Evolutionary conservation across 2,888 invertebrate species (phyloP), one percentile per base, ranked within the genome.

Genomic region (Megaustenia siamemsis): DNA sequence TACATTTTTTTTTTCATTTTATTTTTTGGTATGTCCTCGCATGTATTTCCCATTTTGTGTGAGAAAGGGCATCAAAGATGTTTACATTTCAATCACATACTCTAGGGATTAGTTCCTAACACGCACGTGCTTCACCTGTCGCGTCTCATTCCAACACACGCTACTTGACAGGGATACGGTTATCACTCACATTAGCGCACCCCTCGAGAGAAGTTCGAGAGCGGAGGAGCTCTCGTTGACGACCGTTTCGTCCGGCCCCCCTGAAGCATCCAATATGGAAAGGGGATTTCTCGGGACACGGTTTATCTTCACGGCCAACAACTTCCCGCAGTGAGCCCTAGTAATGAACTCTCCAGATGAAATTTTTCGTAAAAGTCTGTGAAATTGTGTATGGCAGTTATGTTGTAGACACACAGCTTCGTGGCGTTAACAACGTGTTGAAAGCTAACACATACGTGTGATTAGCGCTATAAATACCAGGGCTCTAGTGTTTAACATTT

Each of bases 91-190:
- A 66, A n/a, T 63, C 63, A 78, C 63, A 43, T 63, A 15, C 78
- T 38, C 53, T 4, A 24, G 53, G n/a, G 24, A 56, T 35, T 53
- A 53, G 24, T 56, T 43, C 66, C 21, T 66, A 63, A 63, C 56
- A n/a, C 63, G 69, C 73, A 82, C 24, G 82, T 66, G 10, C 63
- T 66, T 82, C 82, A 82, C 82, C 82, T 82, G 82, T 75, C 75
- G 49, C 40, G 63, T 40, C 63, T 82, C 71, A 53, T 71, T 81
- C 69, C 66, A 5, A 38, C 28, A 35, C 43, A 71, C 53, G 38
- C 35, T 53, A 53, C 80, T 0, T 45, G 79, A 79, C 66, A 63
- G 63, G 49, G 82, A 43, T 76, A 45, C 28, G 82, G 82, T 45
- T 75, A 82, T 76, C 82, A 49, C 18, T 63, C 63, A 66, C 73